Base-by-base conservation (phyloP, 2,113 vertebrate genomes). In the Nibea albiflora region DNA sequence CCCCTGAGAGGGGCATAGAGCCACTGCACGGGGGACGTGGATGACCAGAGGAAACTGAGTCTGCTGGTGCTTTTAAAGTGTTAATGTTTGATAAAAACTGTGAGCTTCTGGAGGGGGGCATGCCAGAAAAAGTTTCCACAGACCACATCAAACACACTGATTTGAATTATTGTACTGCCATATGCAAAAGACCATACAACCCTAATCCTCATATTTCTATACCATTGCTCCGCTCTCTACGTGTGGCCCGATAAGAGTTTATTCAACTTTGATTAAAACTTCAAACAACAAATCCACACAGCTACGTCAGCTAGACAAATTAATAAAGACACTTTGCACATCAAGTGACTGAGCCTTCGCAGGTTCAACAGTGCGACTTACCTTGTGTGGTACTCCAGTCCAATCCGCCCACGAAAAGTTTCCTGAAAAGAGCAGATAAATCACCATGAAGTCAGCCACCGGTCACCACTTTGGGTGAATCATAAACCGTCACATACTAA, bases 341-440 rank as follows among this genome's bases (percentile, higher is more conserved):
- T 64, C 3, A 80, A 57, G 20, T 4, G 17, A 20, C 47, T 11
- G 26, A 81, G 42, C 15, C 1, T 65, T 61, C 0, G 54, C 11
- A 75, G 28, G 47, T 54, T 15, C 63, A 22, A 73, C 26, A 28
- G n/a, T 76, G 31, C 22, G 46, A 83, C 96, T 95, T 91, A 99
- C 98, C 98, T 97, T 99, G 98, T 16, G 98, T 99, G 3, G 98
- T 99, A 83, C 98, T 99, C 98, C 98, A 99, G 94, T 99, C 98
- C 83, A 99, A 95, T 85, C 98, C 98, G 84, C 98, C 98, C 92
- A 99, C 98, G 90, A 99, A 99, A 72, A 99, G 96, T 95, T 99
- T 99, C 80, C 98, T 99, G 95, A 69, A 95, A 96, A 77, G 94
- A 87, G 52, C 79, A 93, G 78, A 84, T 11, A 73, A 3, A 81